Conservation (phyloP, 92 coral and sea anemone species). For the Meandrina meandrites region DNA sequence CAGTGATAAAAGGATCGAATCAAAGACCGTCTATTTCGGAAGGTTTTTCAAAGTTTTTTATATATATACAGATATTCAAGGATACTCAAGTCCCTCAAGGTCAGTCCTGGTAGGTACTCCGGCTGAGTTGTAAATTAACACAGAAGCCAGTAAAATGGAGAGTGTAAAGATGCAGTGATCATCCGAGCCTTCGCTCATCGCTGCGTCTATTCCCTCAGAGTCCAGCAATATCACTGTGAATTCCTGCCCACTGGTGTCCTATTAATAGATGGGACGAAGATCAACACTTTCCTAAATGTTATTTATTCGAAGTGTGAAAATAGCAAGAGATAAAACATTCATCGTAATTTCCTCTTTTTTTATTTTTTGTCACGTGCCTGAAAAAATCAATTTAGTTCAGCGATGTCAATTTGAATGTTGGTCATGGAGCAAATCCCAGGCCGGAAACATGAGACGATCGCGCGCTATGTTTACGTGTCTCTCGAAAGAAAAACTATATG, state of each 20-base stretch:
- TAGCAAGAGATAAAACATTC: no score
- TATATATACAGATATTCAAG: no score
- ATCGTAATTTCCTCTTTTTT: no score
- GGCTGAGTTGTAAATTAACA: conserved; percentile 74
- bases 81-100: conserved; percentile 61
- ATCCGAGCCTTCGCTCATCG: conserved; percentile 26
- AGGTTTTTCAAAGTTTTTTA: no score
- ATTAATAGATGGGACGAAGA: background rate
- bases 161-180: conserved; percentile 70
- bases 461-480: background rate
- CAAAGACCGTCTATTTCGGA: no score
- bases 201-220: conserved; percentile 74
- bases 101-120: conserved; percentile 48
- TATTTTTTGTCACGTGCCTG: no score
- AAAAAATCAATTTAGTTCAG: no score
- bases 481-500: background rate
- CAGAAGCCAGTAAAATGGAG: conserved; percentile 64
- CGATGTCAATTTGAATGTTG: no score
- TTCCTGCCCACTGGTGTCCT: background rate
- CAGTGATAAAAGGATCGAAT: no score
- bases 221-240: conserved; percentile 61
- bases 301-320: no score
- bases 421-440: no score
- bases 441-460: no score
- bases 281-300: background rate